phyloP scores from a whole-genome alignment of 2,797 vertebrate species.

The Pseudochaenichthys georgianus region DNA sequence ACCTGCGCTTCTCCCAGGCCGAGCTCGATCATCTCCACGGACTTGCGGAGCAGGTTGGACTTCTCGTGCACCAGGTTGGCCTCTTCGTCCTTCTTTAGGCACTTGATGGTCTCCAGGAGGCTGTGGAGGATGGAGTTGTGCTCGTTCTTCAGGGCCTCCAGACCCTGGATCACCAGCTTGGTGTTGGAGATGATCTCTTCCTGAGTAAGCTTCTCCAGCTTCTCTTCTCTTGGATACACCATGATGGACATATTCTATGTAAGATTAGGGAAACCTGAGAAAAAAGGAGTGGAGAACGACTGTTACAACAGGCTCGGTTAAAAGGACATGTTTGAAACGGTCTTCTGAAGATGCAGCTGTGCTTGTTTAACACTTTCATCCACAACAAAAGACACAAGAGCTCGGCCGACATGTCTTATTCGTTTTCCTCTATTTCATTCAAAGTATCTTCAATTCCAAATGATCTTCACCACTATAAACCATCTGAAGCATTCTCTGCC shows the following conservation, averaged over 20 bases:
- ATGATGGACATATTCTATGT: constrained; percentile 90
- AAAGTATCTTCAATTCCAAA: constrained; percentile 19
- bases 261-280: constrained; percentile 77
- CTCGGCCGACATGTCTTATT: background rate
- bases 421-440: constrained; percentile 5
- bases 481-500: background rate
- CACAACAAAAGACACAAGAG: background rate
- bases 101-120: constrained; percentile 97
- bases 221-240: constrained; percentile 94
- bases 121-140: constrained; percentile 99
- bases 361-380: constrained; percentile 15
- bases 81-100: constrained; percentile 98
- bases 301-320: background rate
- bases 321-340: background rate
- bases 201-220: constrained; percentile 95
- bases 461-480: constrained; percentile 19
- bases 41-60: constrained; percentile 94
- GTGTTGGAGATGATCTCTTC: constrained; percentile 99
- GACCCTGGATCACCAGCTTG: constrained; percentile 96
- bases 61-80: constrained; percentile 97
- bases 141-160: constrained; percentile 97
- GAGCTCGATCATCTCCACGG: constrained; percentile 98
- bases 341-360: constrained; percentile 39
- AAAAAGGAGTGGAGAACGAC: background rate
- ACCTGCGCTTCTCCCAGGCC: constrained; percentile 98